A percentile compares a stretch with the other conserved stretches of the same genome.
These are phyloP conservation scores for Peromyscus aztecus DNA, from an alignment of 2,797 vertebrate genomes.

Conservation along the genomic window DNA sequence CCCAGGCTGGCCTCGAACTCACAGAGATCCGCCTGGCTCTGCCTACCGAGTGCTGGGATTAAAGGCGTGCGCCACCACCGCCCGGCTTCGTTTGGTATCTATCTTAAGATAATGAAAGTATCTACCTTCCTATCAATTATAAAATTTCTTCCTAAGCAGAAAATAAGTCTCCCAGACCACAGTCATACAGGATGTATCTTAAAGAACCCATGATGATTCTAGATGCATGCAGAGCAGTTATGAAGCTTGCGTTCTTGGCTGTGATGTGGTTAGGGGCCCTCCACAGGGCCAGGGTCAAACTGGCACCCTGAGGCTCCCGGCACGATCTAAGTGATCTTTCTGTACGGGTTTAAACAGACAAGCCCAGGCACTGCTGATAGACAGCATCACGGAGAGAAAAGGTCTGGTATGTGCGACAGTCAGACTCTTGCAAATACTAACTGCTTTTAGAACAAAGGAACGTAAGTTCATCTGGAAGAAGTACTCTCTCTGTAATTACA, in stretches of 20 bases:
- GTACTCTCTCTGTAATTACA: background rate
- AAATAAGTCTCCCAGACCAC: background rate
- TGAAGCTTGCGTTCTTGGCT: background rate
- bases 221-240: conserved; percentile 10
- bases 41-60: no score
- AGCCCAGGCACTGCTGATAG: background rate
- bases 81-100: background rate
- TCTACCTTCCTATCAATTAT: conserved; percentile 28
- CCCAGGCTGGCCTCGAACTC: background rate
- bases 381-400: background rate
- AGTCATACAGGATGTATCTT: background rate
- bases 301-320: background rate
- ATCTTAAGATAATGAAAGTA: conserved; percentile 41
- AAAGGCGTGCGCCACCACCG: no score
- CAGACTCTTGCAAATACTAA: background rate
- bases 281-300: background rate
- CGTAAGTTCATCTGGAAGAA: conserved; percentile 12
- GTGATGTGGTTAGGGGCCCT: background rate
- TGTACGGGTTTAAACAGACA: background rate
- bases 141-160: conserved; percentile 56
- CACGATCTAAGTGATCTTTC: background rate
- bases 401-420: conserved; percentile 1
- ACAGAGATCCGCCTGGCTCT: no score
- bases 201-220: background rate
- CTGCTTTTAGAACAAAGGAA: background rate